These are phyloP conservation scores for Mesocentrotus franciscanus DNA, from an alignment of 53 echinoderm and acorn worm genomes.

Conservation along the genomic window DNA sequence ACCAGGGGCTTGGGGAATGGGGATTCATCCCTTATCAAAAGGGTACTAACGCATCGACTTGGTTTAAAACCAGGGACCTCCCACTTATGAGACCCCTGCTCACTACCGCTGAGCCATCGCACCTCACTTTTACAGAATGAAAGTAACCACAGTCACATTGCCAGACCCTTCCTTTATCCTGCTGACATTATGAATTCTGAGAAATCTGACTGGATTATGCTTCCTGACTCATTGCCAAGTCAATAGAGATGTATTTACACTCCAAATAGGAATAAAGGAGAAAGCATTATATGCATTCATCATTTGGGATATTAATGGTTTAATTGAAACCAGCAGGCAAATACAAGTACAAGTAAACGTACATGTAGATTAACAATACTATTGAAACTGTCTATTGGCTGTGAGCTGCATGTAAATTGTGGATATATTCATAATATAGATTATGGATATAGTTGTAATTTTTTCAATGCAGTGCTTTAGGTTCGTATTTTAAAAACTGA, in stretches of 20 bases:
- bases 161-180: not conserved
- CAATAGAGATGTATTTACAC: constrained; percentile 13
- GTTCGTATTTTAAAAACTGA: no score
- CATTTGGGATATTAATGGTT: not conserved
- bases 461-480: no score
- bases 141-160: not conserved
- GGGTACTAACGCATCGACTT: no score
- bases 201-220: constrained; percentile 20
- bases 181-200: constrained; percentile 46
- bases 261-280: constrained; percentile 6
- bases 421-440: not conserved
- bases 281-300: not conserved
- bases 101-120: no score
- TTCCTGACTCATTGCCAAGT: not conserved
- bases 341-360: not conserved
- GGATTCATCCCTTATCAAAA: no score
- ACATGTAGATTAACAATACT: not conserved
- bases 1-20: no score
- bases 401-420: not conserved
- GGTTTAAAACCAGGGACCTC: no score
- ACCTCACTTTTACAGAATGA: not conserved
- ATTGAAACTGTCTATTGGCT: no score
- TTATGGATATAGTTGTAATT: no score
- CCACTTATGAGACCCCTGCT: no score
- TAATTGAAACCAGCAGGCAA: not conserved